Evolutionary conservation across 2,113 vertebrate species (phyloP).

Genomic region (Lipophrys pholis): DNA sequence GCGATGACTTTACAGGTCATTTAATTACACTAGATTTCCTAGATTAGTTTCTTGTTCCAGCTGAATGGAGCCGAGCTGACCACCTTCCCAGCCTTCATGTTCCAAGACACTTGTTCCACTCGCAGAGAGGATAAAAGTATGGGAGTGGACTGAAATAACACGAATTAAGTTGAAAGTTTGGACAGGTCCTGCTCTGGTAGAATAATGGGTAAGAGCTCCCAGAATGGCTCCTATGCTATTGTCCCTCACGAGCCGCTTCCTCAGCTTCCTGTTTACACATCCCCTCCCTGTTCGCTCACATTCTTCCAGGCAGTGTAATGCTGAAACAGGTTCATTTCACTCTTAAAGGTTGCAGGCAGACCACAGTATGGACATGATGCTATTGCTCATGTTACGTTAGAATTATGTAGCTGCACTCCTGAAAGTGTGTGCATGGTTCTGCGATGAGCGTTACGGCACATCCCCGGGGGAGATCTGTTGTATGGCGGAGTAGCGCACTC

Average conservation of each 20-base stretch:
- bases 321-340: constrained; percentile 38
- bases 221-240: constrained; percentile 60
- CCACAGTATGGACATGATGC: background rate
- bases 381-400: background rate
- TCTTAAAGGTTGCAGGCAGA: background rate
- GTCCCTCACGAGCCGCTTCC: constrained; percentile 64
- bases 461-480: constrained; percentile 1
- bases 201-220: constrained; percentile 41
- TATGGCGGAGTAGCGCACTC: constrained; percentile 56
- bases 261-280: constrained; percentile 73
- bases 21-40: too few species aligned
- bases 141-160: too few species aligned
- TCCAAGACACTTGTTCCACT: too few species aligned
- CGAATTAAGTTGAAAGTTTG: too few species aligned
- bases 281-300: constrained; percentile 58
- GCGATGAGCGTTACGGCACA: background rate
- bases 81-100: too few species aligned
- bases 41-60: too few species aligned
- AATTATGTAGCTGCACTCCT: background rate
- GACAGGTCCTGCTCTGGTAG: background rate
- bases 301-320: constrained; percentile 54
- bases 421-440: background rate
- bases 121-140: too few species aligned
- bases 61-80: too few species aligned
- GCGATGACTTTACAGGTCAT: too few species aligned